Evolutionary conservation across 2,888 invertebrate species (phyloP), one percentile per base, ranked within the genome.

Genomic region (Drosophila niveifrons): DNA sequence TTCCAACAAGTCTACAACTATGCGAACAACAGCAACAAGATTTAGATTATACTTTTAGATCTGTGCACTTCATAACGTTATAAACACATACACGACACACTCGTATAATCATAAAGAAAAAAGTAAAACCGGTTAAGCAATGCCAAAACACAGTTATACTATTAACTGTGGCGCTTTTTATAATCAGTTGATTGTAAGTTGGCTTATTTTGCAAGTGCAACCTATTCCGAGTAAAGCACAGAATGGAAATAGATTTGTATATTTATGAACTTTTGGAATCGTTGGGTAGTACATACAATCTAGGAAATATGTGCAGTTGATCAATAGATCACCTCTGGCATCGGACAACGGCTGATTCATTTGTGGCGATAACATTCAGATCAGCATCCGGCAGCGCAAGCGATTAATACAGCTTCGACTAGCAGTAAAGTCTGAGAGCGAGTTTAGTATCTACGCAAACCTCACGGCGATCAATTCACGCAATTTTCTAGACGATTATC

Each of bases 1-100:
- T 92, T 92, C 82, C 92, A 92, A 85, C 91, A 91, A 51, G 91
- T 92, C 76, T 92, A 92, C 80, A 88, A 87, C 59, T 87, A 89
- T 71, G 86, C 89, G 64, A 75, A 87, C 76, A 83, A 82, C 72
- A 74, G 75, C 72, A 86, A 71, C 72, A 86, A 89, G 50, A 80
- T 84, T 84, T 89, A 78, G 56, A 41, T 61, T 66, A 47, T 39
- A 66, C 53, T 67, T 72, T 46, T 55, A 66, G 23, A 58, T 53
- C 50, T 65, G 68, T 68, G 68, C 66, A 59, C 58, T 58, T 58
- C 41, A 48, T 46, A 65, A 55, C 28, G 55, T 56, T 70, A 64
- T 44, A 58, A 39, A 56, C 31, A 48, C 3, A 66, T 43, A 48
- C 52, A 62, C 13, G 52, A 56, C 31, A 48, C 28, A 67, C 52